Evolutionary conservation across 2,113 vertebrate species (phyloP), one percentile per base, ranked within the genome.

Genomic region (Microtus oregoni): DNA sequence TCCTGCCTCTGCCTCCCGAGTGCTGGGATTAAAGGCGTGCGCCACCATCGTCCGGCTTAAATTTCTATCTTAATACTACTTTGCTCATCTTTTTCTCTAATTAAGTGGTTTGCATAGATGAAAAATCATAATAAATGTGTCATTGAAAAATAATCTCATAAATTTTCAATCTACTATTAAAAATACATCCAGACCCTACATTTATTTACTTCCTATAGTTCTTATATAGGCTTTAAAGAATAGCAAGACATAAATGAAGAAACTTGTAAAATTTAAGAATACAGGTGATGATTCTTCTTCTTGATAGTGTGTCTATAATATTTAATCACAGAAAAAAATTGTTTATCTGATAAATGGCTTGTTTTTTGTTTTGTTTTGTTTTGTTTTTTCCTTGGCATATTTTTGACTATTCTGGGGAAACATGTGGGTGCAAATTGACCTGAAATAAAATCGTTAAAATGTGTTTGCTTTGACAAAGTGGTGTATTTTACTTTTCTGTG

Each of bases 391-490:
- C 24, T 68, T 98, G 41, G 97, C 94, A 90, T 96, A 91, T 90
- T 96, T 75, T 75, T 95, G 85, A 96, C 58, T 93, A 93, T 90
- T 93, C 28, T 96, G 87, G 89, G 91, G 90, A 91, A 89, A 65
- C 24, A 65, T 47, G 26, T 91, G 15, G 4, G 90, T 96, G n/a
- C 14, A 90, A 96, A 95, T 93, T 47, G 97, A 97, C 47, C 82
- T 97, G 58, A 98, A 98, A 98, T 98, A 98, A 99, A 98, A 85
- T 41, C 68, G 72, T 28, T 96, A 58, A 96, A 95, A 96, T 97
- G 52, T 5, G 0, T 91, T 58, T 92, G 52, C 58, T 95, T 82
- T 89, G 81, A 61, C 75, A 68, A 50, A 47, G 65, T 82, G 50
- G 17, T 96, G 82, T 92, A 87, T 97, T 96, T 97, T 96, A 5